Conservation (phyloP, 2,888 invertebrate genomes). For the Meteorus colon region DNA sequence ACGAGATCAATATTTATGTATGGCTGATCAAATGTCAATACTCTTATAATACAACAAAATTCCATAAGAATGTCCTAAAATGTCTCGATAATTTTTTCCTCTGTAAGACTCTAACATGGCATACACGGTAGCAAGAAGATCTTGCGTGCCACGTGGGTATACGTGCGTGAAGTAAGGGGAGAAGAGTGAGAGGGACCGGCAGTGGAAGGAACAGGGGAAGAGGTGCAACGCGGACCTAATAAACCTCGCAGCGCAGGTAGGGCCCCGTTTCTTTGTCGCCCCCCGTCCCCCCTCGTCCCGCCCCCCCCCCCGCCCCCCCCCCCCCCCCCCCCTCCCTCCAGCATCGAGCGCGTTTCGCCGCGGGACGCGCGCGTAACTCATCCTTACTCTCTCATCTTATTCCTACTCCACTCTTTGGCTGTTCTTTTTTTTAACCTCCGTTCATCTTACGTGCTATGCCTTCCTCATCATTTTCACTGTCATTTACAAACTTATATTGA, state of each 20-base stretch:
- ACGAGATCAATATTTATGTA: too few species aligned
- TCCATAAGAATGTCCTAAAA: background rate
- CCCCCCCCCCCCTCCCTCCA: conserved; percentile 58
- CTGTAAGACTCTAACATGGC: background rate
- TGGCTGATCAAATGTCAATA: too few species aligned
- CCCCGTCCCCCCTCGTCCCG: conserved; percentile 52
- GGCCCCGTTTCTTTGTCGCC: conserved; percentile 55
- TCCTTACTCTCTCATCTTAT: conserved; percentile 9
- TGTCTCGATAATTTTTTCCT: conserved; percentile 11
- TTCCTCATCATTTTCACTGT: conserved; percentile 34
- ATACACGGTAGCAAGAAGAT: conserved; percentile 41
- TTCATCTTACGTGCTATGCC: conserved; percentile 32
- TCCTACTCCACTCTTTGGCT: background rate
- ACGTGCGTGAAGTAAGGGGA: background rate
- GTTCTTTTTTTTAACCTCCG: background rate
- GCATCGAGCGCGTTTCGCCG: conserved; percentile 54
- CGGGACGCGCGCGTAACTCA: conserved; percentile 41
- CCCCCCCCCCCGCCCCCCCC: conserved; percentile 56
- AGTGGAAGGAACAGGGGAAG: conserved; percentile 29
- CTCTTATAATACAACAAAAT: too few species aligned
- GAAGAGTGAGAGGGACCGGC: background rate
- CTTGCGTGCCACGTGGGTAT: conserved; percentile 47
- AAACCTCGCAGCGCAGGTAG: conserved; percentile 48
- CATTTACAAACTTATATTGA: conserved; percentile 17
- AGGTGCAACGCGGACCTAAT: conserved; percentile 56